phyloP scores from a whole-genome alignment of 35 echinoderm and acorn worm genomes.

The Acanthaster planci region DNA sequence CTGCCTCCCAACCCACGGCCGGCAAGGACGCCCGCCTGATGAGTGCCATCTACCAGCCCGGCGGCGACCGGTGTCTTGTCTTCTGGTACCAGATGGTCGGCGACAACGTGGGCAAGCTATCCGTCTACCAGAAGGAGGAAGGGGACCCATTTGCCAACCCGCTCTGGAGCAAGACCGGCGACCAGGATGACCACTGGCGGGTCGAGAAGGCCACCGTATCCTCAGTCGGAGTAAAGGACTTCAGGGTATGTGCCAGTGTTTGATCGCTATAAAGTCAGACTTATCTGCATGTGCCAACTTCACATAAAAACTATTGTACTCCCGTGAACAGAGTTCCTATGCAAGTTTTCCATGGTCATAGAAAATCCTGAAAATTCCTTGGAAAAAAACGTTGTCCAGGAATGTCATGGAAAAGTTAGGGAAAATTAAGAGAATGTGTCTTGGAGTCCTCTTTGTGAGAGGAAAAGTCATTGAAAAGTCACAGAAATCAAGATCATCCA shows the following conservation, averaged over 20 bases:
- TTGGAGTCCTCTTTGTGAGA: no score
- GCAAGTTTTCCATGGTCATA: no score
- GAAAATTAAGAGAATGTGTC: no score
- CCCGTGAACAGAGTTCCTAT: no score
- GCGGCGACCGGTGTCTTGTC: slow-evolving; percentile 58
- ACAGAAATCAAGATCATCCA: no score
- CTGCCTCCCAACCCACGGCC: not conserved
- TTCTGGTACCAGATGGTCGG: slow-evolving; percentile 93
- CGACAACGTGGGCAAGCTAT: slow-evolving; percentile 58
- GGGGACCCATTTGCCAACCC: slow-evolving; percentile 69
- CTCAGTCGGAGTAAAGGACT: slow-evolving; percentile 21
- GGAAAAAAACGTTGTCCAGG: no score
- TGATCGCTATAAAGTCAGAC: no score
- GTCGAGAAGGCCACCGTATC: slow-evolving; percentile 45
- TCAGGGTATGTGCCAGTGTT: slow-evolving; percentile 39
- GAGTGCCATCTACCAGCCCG: slow-evolving; percentile 23
- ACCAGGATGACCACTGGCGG: slow-evolving; percentile 83
- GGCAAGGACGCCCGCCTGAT: slow-evolving; percentile 37
- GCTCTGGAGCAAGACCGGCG: slow-evolving; percentile 61
- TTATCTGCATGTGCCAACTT: no score
- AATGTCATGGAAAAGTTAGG: no score
- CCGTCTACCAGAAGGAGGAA: slow-evolving; percentile 64
- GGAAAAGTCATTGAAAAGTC: no score
- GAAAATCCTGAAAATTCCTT: no score
- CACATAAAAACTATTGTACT: no score